phyloP scores from a whole-genome alignment of 53 echinoderm and acorn worm species.

The Crossaster papposus region DNA sequence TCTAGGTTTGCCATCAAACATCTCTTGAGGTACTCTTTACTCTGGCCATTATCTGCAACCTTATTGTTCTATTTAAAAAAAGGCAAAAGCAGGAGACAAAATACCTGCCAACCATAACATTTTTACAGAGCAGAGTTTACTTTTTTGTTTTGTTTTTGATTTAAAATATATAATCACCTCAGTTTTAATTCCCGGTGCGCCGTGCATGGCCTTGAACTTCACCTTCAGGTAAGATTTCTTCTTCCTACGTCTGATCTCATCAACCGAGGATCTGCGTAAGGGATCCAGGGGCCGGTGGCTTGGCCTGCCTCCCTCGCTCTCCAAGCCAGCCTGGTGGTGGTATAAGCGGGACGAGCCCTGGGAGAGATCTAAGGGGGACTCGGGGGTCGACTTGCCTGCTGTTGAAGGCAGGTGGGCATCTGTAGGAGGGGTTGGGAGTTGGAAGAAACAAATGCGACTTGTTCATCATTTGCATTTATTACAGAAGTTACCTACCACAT shows the following conservation, averaged over 20 bases:
- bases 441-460: too few relatives aligned
- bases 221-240: conserved; percentile 68
- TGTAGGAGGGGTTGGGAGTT: not conserved
- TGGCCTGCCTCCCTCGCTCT: conserved; percentile 7
- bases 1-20: too few relatives aligned
- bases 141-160: not conserved
- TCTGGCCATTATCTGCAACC: too few relatives aligned
- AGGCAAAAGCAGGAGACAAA: not conserved
- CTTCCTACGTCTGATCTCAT: conserved; percentile 62
- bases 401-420: conserved; percentile 20
- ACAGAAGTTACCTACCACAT: too few relatives aligned
- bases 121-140: not conserved
- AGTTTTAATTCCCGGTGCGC: conserved; percentile 53
- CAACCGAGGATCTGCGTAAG: conserved; percentile 31
- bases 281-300: conserved; percentile 35
- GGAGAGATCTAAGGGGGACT: conserved; percentile 52
- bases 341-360: conserved; percentile 44
- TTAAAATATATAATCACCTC: conserved; percentile 42
- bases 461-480: too few relatives aligned
- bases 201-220: conserved; percentile 53
- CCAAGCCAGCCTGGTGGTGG: not conserved
- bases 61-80: too few relatives aligned
- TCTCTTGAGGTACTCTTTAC: too few relatives aligned
- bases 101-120: not conserved
- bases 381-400: conserved; percentile 1